Evolutionary conservation across 2,797 vertebrate genomes (phyloP), one percentile per base, ranked within the genome.

Genomic region (Limosa lapponica): DNA sequence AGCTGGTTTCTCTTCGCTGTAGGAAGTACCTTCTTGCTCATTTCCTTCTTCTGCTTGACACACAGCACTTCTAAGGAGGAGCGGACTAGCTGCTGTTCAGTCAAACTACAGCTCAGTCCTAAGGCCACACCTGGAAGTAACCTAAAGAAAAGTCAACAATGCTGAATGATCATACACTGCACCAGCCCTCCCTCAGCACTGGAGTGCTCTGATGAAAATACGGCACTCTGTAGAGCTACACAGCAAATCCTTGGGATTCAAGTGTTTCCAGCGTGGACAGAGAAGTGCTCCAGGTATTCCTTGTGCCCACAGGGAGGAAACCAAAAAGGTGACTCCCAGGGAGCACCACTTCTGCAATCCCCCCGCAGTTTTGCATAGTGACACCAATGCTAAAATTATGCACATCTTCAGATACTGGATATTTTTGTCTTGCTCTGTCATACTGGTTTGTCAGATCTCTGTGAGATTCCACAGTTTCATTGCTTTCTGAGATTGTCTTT

Each of bases 141-240:
- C 13, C 34, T 66, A 46, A 75, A 81, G 51, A 43, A 65, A 87
- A 82, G 36, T 37, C 46, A 83, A 32, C 67, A 92, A 52, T 8
- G 43, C 49, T 51, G 8, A 54, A 57, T 17, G 39, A 61, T 61
- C 41, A 2, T 0, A 15, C 30, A 18, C 24, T 24, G n/a, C 10
- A 30, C 16, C 44, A 64, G n/a, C 34, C 32, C 19, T 43, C 6
- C 54, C 41, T 16, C 34, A 23, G 43, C 1, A 28, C 75, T 70
- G 69, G 28, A 58, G 65, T 0, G 1, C 43, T 71, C 44, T 49
- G 43, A 10, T 46, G 46, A n/a, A 62, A 72, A 39, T 4, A 4
- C 0, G n/a, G 36, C 19, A 24, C 6, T n/a, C 36, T 14, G 1
- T 2, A 19, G 58, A 80, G 82, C n/a, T 51, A 12, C 30, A 36